Conservation (phyloP, 2,113 vertebrate genomes). For the Meleagris gallopavo region DNA sequence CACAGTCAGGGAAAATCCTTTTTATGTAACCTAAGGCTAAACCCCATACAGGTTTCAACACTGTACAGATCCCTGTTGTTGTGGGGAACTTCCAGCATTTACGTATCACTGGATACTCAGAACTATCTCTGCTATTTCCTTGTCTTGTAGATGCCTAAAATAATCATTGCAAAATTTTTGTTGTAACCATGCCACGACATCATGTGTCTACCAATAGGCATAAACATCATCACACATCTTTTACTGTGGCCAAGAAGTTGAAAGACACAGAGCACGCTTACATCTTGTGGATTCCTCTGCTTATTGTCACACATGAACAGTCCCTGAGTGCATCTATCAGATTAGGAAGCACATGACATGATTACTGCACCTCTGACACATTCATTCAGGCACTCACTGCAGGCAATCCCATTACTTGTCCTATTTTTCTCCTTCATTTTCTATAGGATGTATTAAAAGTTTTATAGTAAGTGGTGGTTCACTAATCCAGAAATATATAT, state of each 20-base stretch:
- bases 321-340: background rate
- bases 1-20: background rate
- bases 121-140: background rate
- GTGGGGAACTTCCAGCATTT: background rate
- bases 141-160: background rate
- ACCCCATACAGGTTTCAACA: background rate
- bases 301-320: background rate
- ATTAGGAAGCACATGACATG: background rate
- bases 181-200: background rate
- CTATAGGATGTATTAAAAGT: background rate
- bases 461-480: background rate
- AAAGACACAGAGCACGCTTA: fast-evolving
- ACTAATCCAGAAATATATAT: background rate
- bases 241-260: background rate
- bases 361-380: background rate
- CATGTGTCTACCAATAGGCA: fast-evolving
- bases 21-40: background rate
- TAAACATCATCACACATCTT: background rate
- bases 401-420: background rate
- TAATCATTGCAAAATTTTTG: background rate
- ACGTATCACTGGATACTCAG: background rate
- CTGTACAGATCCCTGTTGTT: background rate
- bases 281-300: fast-evolving
- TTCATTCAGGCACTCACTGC: background rate
- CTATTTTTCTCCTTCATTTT: background rate